phyloP scores from a whole-genome alignment of 2,797 vertebrate genomes.

The Gastrophryne carolinensis region DNA sequence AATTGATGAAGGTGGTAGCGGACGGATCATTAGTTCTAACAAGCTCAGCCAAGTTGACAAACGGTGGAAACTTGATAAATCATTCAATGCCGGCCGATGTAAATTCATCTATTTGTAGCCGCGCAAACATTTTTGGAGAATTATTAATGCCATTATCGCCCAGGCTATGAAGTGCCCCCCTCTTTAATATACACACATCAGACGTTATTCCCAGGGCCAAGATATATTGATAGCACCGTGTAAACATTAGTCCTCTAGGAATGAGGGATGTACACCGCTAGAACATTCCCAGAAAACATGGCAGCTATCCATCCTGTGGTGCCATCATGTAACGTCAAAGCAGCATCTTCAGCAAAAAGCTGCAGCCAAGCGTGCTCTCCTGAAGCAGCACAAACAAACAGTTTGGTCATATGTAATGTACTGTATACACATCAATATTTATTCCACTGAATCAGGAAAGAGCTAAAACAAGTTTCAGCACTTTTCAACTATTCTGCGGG shows the following conservation, averaged over 20 bases:
- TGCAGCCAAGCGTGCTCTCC: too few species aligned
- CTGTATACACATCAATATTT: too few species aligned
- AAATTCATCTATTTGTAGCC: neutral
- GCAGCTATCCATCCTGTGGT: conserved; percentile 18
- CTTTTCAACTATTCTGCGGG: too few species aligned
- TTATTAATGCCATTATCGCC: conserved; percentile 9
- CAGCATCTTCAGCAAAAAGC: conserved; percentile 27
- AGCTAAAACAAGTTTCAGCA: too few species aligned
- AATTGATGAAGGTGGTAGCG: neutral
- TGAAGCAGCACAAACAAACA: too few species aligned
- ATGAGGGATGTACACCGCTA: neutral
- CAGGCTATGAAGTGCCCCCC: neutral
- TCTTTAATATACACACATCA: neutral
- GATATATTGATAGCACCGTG: neutral
- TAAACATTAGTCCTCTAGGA: neutral
- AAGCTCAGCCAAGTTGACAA: neutral
- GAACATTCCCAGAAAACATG: neutral
- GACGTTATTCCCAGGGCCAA: neutral
- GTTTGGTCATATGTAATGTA: too few species aligned
- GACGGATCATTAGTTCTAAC: neutral
- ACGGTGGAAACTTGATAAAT: neutral
- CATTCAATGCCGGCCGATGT: neutral
- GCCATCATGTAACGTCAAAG: conserved; percentile 17
- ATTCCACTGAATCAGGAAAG: too few species aligned
- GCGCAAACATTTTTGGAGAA: neutral